Evolutionary conservation across 2,113 vertebrate species (phyloP).

Genomic region (Seriola quinqueradiata): DNA sequence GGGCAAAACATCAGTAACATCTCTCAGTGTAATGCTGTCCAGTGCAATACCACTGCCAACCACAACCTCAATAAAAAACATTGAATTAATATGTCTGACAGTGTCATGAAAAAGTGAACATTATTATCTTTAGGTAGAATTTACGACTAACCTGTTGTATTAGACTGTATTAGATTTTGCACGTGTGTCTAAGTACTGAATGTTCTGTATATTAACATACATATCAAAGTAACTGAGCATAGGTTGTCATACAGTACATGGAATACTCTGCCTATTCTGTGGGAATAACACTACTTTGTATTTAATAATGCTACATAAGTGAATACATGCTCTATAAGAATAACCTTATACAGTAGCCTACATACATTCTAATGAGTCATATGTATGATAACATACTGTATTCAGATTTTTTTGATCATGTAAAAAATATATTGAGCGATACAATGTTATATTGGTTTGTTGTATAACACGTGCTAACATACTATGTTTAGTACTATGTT

Average conservation of each 20-base stretch:
- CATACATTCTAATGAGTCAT: too few species aligned
- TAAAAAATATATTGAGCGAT: too few species aligned
- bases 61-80: background rate
- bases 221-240: background rate
- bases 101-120: background rate
- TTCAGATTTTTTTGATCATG: too few species aligned
- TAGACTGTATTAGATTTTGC: background rate
- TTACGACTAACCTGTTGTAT: background rate
- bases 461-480: background rate
- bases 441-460: too few species aligned
- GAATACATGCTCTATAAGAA: background rate
- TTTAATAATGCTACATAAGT: background rate
- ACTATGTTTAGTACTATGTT: background rate
- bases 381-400: too few species aligned
- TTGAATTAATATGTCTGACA: background rate
- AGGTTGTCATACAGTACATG: background rate
- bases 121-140: background rate
- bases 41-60: background rate
- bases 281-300: background rate
- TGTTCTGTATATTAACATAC: background rate
- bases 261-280: background rate
- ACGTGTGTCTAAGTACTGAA: background rate
- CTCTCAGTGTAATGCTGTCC: background rate
- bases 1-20: background rate
- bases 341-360: too few species aligned